Base-by-base conservation (phyloP, 2,888 invertebrate genomes). In the Pycnomerus fuliginosus region DNA sequence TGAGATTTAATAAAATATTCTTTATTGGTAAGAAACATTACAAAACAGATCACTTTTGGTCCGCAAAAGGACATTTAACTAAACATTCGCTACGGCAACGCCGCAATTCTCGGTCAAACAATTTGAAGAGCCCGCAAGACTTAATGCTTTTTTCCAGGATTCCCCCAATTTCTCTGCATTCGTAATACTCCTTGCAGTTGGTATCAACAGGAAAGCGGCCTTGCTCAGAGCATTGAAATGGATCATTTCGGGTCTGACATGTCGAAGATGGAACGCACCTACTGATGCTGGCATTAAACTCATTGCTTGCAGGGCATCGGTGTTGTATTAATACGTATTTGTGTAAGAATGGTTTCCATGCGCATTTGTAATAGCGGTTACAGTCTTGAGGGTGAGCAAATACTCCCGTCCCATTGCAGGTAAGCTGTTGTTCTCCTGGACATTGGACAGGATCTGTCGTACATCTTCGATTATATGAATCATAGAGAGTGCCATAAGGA, bases 331-430 rank as follows among this genome's bases (percentile, higher is more conserved):
- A 67, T 58, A 73, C 70, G 53, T 75, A 80, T 53, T 74, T 74
- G n/a, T 75, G 69, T 39, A 73, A 64, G 50, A 76, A 71, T 46
- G 68, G 72, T 16, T 75, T 76, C 58, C 77, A 80, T 50, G 69
- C 60, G 51, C 80, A 80, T 32, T 74, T 71, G 52, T 77, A 79
- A 58, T 77, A 80, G 56, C 74, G 75, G 33, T 70, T 72, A 45
- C 79, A 78, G 53, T 78, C 70, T 16, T 64, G 55, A 10, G 67
- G 69, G 59, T 79, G 76, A 2, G 74, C 63, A 56, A 74, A 77
- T 54, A 68, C 72, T 1, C 78, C 78, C n/a, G 71, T 64, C n/a
- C 48, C 53, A 16, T 59, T 48, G 34, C 69, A 69, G n/a, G 31
- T 34, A 13, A 67, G 37, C 15, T 38, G 29, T 10, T 39, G 16